Evolutionary conservation across 2,888 invertebrate genomes (phyloP).

Genomic region (Loripinus fragilis): DNA sequence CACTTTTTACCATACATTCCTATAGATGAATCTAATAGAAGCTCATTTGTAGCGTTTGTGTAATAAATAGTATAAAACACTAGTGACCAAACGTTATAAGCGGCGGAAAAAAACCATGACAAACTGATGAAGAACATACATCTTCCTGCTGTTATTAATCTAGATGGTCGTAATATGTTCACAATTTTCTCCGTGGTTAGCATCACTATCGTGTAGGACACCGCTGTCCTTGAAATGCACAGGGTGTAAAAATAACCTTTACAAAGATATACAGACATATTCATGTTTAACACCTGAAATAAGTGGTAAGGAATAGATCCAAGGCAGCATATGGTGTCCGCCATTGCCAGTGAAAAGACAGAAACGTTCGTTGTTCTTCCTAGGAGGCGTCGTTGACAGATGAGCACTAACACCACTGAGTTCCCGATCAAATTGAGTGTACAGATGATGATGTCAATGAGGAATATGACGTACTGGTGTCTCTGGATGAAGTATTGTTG

Average conservation of each 20-base stretch:
- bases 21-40: slow-evolving; percentile 24
- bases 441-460: slow-evolving; percentile 52
- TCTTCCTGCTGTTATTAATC: slow-evolving; percentile 67
- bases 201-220: slow-evolving; percentile 67
- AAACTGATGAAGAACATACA: slow-evolving; percentile 79
- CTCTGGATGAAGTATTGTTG: background rate
- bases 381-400: slow-evolving; percentile 69
- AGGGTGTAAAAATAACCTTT: slow-evolving; percentile 71
- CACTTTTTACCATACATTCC: slow-evolving; percentile 53
- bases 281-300: slow-evolving; percentile 33
- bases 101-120: slow-evolving; percentile 79
- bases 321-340: slow-evolving; percentile 64
- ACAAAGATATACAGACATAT: slow-evolving; percentile 66
- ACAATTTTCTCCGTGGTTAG: slow-evolving; percentile 64
- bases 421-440: slow-evolving; percentile 66
- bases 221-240: slow-evolving; percentile 72
- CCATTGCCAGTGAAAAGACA: slow-evolving; percentile 75
- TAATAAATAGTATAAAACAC: slow-evolving; percentile 70
- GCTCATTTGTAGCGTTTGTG: slow-evolving; percentile 40
- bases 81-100: slow-evolving; percentile 80
- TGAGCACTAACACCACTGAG: slow-evolving; percentile 65
- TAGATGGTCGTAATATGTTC: slow-evolving; percentile 61
- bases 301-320: slow-evolving; percentile 55
- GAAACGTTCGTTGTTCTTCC: slow-evolving; percentile 76
- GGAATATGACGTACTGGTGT: slow-evolving; percentile 47